Evolutionary conservation across 2,797 vertebrate genomes (phyloP), one percentile per base, ranked within the genome.

Genomic region (Siniperca scherzeri): DNA sequence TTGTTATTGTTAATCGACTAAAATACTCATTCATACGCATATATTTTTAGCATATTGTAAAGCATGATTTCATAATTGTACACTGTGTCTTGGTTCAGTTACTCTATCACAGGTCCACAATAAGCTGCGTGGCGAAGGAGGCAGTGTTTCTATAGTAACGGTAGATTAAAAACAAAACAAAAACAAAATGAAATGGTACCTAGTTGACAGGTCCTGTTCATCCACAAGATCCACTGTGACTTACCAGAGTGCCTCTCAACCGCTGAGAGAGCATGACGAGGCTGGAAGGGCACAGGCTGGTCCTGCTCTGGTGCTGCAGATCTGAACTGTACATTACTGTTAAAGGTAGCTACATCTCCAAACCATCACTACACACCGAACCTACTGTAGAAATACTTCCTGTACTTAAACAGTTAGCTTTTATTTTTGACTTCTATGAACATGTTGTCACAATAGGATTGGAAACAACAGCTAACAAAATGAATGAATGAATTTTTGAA

Each of bases 121-220:
- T 48, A 66, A 81, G 21, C 76, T 60, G 73, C 36, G 16, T 6
- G 55, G 46, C 64, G 67, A 81, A 78, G 77, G 73, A 65, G 44
- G 70, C 33, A 52, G 84, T 90, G 90, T 92, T 19, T 87, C 84
- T 91, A 89, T 89, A 86, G 78, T 66, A 67, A 88, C 72, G 9
- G 77, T 16, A 25, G 22, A 38, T 85, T 80, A 72, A 56, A 82
- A 62, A 9, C 21, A 70, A 78, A 77, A 72, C 13, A 50, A 59
- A 74, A 77, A 75, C 56, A 70, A 70, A 88, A 83, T 52, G 16
- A 80, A 79, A 68, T 46, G 65, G 70, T 71, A 66, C 73, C 78
- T 69, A 62, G n/a, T 70, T 74, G 4, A 21, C 46, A 62, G 62
- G 81, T 60, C 3, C 0, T 89, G 70, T 67, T 59, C 65, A 66